These are phyloP conservation scores for Myopa tessellatipennis DNA, from an alignment of 2,888 invertebrate species.

Conservation along the genomic window DNA sequence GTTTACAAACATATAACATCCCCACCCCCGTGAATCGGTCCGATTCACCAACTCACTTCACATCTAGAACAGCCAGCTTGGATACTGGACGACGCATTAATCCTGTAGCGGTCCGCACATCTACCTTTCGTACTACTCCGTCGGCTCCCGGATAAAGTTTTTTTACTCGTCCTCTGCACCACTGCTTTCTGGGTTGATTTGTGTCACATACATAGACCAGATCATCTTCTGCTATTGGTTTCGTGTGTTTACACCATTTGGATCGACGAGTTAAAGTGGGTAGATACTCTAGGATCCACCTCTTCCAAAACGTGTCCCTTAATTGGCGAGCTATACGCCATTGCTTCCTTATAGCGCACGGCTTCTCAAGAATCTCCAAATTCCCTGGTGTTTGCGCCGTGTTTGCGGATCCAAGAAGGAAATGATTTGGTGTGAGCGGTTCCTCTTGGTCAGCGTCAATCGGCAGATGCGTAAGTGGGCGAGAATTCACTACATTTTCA, in stretches of 20 bases:
- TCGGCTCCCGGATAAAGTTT: constrained; percentile 35
- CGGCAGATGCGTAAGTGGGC: constrained; percentile 40
- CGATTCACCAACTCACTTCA: background rate
- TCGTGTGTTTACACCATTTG: background rate
- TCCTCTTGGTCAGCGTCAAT: constrained; percentile 38
- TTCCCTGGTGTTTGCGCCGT: constrained; percentile 29
- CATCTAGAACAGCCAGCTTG: constrained; percentile 55
- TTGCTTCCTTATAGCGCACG: constrained; percentile 41
- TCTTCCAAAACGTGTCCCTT: constrained; percentile 43
- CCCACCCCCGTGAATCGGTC: constrained; percentile 6
- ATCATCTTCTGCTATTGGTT: constrained; percentile 37
- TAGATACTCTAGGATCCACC: constrained; percentile 43
- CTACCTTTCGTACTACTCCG: constrained; percentile 28
- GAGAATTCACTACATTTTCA: constrained; percentile 41
- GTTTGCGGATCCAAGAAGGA: constrained; percentile 39
- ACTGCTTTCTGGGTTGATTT: constrained; percentile 37
- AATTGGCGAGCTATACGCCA: constrained; percentile 44
- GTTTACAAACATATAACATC: background rate
- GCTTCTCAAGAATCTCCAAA: constrained; percentile 6
- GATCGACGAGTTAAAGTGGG: constrained; percentile 40
- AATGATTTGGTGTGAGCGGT: constrained; percentile 45
- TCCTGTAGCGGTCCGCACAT: constrained; percentile 46
- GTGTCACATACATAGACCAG: constrained; percentile 46
- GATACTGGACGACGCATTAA: constrained; percentile 47
- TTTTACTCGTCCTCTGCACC: constrained; percentile 42